These are phyloP conservation scores for Carcina quercana DNA, from an alignment of 2,888 invertebrate genomes.

Conservation along the genomic window DNA sequence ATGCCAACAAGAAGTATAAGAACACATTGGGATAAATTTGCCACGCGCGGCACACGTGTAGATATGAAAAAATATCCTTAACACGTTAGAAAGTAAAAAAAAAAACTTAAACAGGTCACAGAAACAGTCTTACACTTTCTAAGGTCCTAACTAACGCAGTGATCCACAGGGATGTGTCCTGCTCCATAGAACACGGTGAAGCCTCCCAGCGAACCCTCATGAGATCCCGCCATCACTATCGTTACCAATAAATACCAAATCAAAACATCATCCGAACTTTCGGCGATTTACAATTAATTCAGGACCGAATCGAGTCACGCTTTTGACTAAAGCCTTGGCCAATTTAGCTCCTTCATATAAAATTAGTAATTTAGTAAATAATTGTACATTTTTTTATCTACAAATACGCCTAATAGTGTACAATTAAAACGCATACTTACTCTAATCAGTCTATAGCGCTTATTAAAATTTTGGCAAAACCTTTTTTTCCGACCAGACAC, in stretches of 20 bases:
- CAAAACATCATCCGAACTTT: conserved; percentile 40
- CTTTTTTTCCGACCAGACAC: conserved; percentile 37
- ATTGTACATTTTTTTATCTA: conserved; percentile 64
- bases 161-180: conserved; percentile 72
- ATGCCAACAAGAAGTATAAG: conserved; percentile 74
- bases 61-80: conserved; percentile 41
- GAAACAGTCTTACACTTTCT: conserved; percentile 75
- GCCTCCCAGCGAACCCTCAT: conserved; percentile 47
- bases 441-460: conserved; percentile 75
- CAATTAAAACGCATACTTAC: conserved; percentile 67
- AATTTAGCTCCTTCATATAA: conserved; percentile 36
- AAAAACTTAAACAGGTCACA: conserved; percentile 75
- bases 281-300: conserved; percentile 30
- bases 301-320: conserved; percentile 47
- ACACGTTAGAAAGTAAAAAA: conserved; percentile 66
- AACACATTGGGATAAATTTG: conserved; percentile 68
- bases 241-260: conserved; percentile 44
- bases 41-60: conserved; percentile 33
- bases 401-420: conserved; percentile 73
- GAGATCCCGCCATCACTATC: conserved; percentile 62
- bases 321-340: conserved; percentile 45
- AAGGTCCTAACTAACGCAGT: conserved; percentile 70
- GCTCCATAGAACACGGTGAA: conserved; percentile 70
- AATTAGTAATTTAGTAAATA: conserved; percentile 67
- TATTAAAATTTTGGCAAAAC: conserved; percentile 64